phyloP scores from a whole-genome alignment of 2,797 vertebrate species.

The Gallinago stenura region DNA sequence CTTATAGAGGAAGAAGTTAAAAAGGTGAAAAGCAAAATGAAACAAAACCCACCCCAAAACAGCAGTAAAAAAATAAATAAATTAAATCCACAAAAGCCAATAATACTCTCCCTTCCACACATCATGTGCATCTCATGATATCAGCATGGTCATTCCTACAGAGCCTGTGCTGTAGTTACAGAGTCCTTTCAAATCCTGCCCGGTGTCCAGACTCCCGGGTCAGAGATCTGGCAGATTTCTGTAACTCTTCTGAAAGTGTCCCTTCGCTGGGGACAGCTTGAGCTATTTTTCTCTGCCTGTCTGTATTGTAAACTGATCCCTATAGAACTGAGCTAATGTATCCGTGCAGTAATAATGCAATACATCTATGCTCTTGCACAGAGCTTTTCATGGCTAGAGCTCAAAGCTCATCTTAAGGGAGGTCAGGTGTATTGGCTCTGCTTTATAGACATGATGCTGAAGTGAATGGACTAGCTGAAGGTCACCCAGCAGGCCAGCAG shows the following conservation, averaged over 20 bases:
- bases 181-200: neutral
- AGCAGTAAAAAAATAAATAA: neutral
- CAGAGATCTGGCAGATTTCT: neutral
- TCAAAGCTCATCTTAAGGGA: neutral
- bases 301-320: neutral
- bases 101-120: rapidly evolving
- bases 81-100: neutral
- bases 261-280: neutral
- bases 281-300: neutral
- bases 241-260: neutral
- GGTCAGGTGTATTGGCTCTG: neutral
- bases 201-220: neutral
- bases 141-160: rapidly evolving
- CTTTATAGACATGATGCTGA: neutral
- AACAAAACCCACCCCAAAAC: rapidly evolving
- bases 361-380: neutral
- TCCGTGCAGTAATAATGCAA: neutral
- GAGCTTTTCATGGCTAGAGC: neutral
- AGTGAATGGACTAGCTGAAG: neutral
- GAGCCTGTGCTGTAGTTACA: neutral
- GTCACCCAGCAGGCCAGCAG: neutral
- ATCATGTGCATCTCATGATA: neutral
- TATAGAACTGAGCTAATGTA: neutral
- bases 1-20: neutral
- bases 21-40: neutral